Base-by-base conservation (phyloP, 2,797 vertebrate genomes). In the Eulemur rubriventer region DNA sequence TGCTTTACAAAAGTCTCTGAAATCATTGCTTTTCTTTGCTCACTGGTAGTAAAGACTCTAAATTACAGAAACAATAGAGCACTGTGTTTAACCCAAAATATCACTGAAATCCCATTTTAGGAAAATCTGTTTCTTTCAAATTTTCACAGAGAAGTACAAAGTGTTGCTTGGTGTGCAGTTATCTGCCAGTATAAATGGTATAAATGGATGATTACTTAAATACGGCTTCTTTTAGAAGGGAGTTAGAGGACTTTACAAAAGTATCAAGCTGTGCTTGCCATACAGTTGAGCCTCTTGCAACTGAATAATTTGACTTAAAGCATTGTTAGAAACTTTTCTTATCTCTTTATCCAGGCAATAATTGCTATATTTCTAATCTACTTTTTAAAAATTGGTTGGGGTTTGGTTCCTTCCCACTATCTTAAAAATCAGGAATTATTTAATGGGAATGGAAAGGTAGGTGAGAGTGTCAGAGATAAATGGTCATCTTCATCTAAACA, bases 161-260 rank as follows among this genome's bases (percentile, higher is more conserved):
- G 97, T 96, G 92, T 96, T 92, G 97, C 97, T 98, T 95, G 95
- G 96, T 95, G 97, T 98, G 98, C 97, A 97, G 97, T 98, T 98
- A 98, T 98, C 98, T 98, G 98, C 97, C 97, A 38, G 89, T 98
- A 97, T 98, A 98, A 98, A 98, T 98, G 98, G 96, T 96, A 98
- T 98, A 98, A 99, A 98, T 98, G 98, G 98, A 98, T 98, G 98
- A 98, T 99, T 98, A 96, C 98, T 98, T 98, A 99, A 98, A 99
- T 98, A 98, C 75, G n/a, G 96, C 97, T 98, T 98, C 98, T 98
- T 98, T 98, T 97, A 98, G 98, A 98, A 98, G 93, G 94, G 97
- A 98, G 97, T 98, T 98, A 98, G 93, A 98, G 98, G 98, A 98
- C 96, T 97, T 98, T 94, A 98, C 98, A 98, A 98, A 98, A 98